Base-by-base conservation (phyloP, 2,113 vertebrate species). In the Tichodroma muraria region DNA sequence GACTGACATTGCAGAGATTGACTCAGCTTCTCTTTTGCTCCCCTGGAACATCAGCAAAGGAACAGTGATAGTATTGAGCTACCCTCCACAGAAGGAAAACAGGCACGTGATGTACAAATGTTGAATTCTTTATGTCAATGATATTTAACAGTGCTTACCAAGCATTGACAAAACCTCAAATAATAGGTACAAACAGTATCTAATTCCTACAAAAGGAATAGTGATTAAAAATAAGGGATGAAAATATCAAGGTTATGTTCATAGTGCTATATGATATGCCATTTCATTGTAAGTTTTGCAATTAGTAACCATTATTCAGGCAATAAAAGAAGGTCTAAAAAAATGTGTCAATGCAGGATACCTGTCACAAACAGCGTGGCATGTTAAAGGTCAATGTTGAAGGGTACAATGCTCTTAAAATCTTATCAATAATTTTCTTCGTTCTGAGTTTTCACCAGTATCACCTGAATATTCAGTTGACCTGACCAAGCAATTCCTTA, bases 191-290 rank as follows among this genome's bases (percentile, higher is more conserved):
- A 75, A 60, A 20, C 12, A 80, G 5, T 17, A 45, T 44, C 20
- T 16, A 60, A 27, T 22, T n/a, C 24, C 10, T 69, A 8, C 15
- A n/a, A 50, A 65, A n/a, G 2, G 6, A 65, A 44, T 4, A 57
- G 6, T 0, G 0, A 71, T 10, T 11, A 47, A 54, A 71, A 56
- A n/a, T n/a, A 47, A 35, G 5, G 2, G 10, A 37, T 37, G 13
- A 53, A 60, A 60, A 66, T 28, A 68, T 17, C 13, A 27, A 65
- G 15, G 19, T 52, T 40, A 85, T 16, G 13, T 16, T 71, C 53
- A 53, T 8, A 38, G 11, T 17, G 23, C 8, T 69, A 3, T 22
- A 63, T 66, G 57, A 82, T 35, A 28, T 28, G 8, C 2, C 25
- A 61, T 80, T 76, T 60, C 15, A 17, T 69, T 15, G 7, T 42